Evolutionary conservation across 2,113 vertebrate genomes (phyloP), one percentile per base, ranked within the genome.

Genomic region (Falcunculus frontatus): DNA sequence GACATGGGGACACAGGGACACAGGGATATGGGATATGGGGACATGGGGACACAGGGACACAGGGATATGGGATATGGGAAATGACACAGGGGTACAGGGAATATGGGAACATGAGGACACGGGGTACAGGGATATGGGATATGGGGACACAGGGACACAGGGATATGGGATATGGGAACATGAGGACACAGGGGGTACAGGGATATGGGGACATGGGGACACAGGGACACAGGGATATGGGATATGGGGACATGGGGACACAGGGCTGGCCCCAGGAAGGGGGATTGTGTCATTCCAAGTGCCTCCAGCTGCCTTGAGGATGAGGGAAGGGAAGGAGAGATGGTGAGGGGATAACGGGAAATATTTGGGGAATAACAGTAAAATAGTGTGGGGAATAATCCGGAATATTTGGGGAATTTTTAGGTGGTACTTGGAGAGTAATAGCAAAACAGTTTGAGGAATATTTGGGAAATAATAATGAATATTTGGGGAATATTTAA

Each of bases 41-140:
- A 47, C 16, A 16, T 11, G 20, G 16, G 35, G 23, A n/a, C n/a
- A n/a, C n/a, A n/a, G n/a, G n/a, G 21, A 6, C 6, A 29, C 35
- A 27, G 35, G 23, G 25, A 62, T 6, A 35, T 11, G 32, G 44
- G 44, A 53, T 8, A 17, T 20, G n/a, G n/a, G n/a, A n/a, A n/a
- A n/a, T n/a, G 27, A 12, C 4, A 13, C 8, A 10, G 18, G 32
- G 20, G 1, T 6, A n/a, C 2, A 4, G n/a, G 59, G 5, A 56
- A 30, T 8, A 52, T 29, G 39, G 63, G 42, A 8, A 47, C 33
- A 18, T 5, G 14, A 13, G 9, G 39, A 39, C 39, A 39, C 39
- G 39, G 39, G 29, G 26, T 27, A 29, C 53, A 33, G 53, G 53
- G 19, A 33, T 1, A 32, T 21, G 53, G 44, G 39, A 41, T 11